These are phyloP conservation scores for Eilema depressum DNA, from an alignment of 2,888 invertebrate species.

Conservation along the genomic window DNA sequence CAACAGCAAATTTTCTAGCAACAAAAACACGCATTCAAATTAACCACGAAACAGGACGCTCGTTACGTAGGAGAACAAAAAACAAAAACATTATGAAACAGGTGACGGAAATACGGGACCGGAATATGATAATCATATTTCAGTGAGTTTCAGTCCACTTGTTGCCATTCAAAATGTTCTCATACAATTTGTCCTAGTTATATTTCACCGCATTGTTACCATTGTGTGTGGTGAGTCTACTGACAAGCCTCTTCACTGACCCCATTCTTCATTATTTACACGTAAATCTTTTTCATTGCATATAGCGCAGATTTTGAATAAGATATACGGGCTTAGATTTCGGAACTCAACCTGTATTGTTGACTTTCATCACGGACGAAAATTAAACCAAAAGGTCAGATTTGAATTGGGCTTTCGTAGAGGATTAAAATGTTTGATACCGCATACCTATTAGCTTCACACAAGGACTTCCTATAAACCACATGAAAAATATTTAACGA, in stretches of 20 bases:
- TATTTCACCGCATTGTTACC: constrained; percentile 46
- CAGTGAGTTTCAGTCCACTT: constrained; percentile 66
- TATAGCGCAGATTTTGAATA: background rate
- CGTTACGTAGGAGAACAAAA: constrained; percentile 74
- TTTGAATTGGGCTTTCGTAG: too few species aligned
- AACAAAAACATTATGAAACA: constrained; percentile 71
- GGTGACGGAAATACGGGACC: constrained; percentile 67
- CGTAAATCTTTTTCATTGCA: constrained; percentile 34
- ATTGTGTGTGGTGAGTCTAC: constrained; percentile 36
- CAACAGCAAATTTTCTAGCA: constrained; percentile 66
- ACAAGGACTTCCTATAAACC: too few species aligned
- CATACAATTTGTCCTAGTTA: constrained; percentile 54
- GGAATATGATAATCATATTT: constrained; percentile 75
- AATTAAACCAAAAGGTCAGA: background rate
- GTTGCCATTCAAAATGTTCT: constrained; percentile 61
- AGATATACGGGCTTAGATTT: background rate
- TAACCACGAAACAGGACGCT: constrained; percentile 80
- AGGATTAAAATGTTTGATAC: too few species aligned
- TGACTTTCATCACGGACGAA: background rate
- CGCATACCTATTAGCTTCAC: too few species aligned
- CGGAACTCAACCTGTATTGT: background rate
- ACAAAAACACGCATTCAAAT: constrained; percentile 81
- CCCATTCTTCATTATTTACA: constrained; percentile 42
- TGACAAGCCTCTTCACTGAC: constrained; percentile 37
- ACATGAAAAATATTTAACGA: too few species aligned